These are phyloP conservation scores for Ochropleura plecta DNA, from an alignment of 2,888 invertebrate genomes.

Conservation along the genomic window DNA sequence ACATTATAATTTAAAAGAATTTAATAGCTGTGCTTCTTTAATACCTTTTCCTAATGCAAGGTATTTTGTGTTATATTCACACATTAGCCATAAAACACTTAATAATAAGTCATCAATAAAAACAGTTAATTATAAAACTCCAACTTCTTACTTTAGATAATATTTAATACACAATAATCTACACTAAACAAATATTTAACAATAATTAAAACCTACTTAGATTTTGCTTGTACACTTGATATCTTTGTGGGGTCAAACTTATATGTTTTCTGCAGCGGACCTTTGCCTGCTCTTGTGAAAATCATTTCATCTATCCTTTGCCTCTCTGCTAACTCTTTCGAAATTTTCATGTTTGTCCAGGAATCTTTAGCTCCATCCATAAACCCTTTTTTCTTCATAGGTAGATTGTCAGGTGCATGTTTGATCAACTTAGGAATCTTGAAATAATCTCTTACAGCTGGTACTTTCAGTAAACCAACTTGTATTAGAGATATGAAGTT, in stretches of 20 bases:
- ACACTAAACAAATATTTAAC: constrained; percentile 70
- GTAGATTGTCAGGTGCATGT: constrained; percentile 90
- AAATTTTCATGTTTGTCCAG: constrained; percentile 95
- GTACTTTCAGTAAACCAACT: constrained; percentile 94
- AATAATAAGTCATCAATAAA: constrained; percentile 2
- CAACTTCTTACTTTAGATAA: constrained; percentile 59
- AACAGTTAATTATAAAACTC: constrained; percentile 28
- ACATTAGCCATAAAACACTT: neutral
- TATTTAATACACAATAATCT: constrained; percentile 74
- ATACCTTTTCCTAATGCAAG: constrained; percentile 2
- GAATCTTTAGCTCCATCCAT: constrained; percentile 95
- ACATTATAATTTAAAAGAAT: constrained; percentile 10
- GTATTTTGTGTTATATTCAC: constrained; percentile 2
- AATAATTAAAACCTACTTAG: constrained; percentile 80
- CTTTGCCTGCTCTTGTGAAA: constrained; percentile 96
- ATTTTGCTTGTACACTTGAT: constrained; percentile 89
- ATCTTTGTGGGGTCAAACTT: constrained; percentile 95
- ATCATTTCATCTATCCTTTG: constrained; percentile 94
- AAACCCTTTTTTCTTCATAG: constrained; percentile 94
- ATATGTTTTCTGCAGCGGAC: constrained; percentile 96
- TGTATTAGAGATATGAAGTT: constrained; percentile 96
- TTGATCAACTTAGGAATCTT: constrained; percentile 92
- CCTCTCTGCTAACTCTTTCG: constrained; percentile 94
- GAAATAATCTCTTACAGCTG: constrained; percentile 93
- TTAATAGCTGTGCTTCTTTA: constrained; percentile 21